phyloP scores from a whole-genome alignment of 2,797 vertebrate species.

The Myiotriccus ornatus region DNA sequence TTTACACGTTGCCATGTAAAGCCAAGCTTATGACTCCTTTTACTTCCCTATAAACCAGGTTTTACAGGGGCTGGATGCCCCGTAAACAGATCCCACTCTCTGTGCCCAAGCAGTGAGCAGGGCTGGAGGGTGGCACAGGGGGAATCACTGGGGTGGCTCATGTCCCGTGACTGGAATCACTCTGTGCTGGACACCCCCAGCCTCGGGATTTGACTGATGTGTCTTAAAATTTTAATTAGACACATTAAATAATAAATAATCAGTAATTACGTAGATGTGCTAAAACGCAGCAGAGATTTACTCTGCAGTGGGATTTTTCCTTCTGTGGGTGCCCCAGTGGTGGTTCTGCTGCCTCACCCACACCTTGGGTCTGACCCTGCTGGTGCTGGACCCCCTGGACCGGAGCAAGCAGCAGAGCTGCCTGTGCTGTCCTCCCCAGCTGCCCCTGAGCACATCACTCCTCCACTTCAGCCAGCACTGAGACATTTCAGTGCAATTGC shows the following conservation, averaged over 20 bases:
- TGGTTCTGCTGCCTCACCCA: rapidly evolving
- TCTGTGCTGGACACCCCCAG: rapidly evolving
- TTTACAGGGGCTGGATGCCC: constrained; percentile 29
- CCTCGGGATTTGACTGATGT: neutral
- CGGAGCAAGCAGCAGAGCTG: neutral
- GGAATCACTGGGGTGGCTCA: neutral
- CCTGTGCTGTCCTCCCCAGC: neutral
- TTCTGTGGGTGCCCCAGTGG: too few relatives aligned
- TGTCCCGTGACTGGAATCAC: neutral
- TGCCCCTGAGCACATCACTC: neutral
- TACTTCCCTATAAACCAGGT: constrained; percentile 56
- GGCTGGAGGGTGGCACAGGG: rapidly evolving
- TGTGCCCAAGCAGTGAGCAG: rapidly evolving
- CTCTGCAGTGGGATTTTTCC: neutral
- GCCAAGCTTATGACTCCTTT: neutral
- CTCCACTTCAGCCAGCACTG: neutral
- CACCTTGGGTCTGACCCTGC: neutral
- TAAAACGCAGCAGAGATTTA: neutral
- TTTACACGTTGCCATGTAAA: constrained; percentile 48
- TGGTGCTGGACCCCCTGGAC: neutral
- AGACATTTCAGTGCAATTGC: neutral
- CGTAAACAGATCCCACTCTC: constrained; percentile 35
- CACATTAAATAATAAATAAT: neutral
- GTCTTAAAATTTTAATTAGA: neutral
- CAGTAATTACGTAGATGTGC: neutral